Conservation (phyloP, 2,113 vertebrate species). For the Lepisosteus oculatus region DNA sequence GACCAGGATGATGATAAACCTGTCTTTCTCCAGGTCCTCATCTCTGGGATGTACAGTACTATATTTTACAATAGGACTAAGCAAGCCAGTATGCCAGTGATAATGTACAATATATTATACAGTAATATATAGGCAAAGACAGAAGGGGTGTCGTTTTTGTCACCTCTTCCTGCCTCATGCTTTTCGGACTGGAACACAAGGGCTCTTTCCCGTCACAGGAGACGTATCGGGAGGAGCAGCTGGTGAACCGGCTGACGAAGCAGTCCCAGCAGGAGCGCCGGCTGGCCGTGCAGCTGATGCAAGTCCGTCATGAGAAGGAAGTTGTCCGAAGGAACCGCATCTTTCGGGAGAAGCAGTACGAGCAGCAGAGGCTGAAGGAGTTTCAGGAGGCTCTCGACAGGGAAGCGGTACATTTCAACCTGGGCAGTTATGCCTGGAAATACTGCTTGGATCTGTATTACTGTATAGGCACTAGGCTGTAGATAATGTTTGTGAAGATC, state of each 20-base stretch:
- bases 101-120: too few species aligned
- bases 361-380: slow-evolving; percentile 76
- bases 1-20: too few species aligned
- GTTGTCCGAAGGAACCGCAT: slow-evolving; percentile 81
- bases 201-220: slow-evolving; percentile 59
- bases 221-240: slow-evolving; percentile 72
- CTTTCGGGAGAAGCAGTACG: slow-evolving; percentile 82
- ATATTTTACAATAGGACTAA: too few species aligned
- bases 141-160: neutral
- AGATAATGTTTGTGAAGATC: too few species aligned
- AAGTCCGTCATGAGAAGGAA: slow-evolving; percentile 81
- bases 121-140: too few species aligned
- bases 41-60: too few species aligned
- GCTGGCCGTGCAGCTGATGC: slow-evolving; percentile 82
- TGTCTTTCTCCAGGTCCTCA: too few species aligned
- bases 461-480: too few species aligned
- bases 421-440: too few species aligned
- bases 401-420: slow-evolving; percentile 72
- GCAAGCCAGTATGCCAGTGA: too few species aligned
- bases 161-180: neutral
- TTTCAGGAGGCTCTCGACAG: slow-evolving; percentile 81
- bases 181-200: too few species aligned
- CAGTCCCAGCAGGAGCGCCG: slow-evolving; percentile 85
- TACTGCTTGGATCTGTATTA: too few species aligned
- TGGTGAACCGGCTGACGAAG: slow-evolving; percentile 78